Evolutionary conservation across 1,140 invertebrate species (phyloP).

Genomic region (Heliothis virescens): DNA sequence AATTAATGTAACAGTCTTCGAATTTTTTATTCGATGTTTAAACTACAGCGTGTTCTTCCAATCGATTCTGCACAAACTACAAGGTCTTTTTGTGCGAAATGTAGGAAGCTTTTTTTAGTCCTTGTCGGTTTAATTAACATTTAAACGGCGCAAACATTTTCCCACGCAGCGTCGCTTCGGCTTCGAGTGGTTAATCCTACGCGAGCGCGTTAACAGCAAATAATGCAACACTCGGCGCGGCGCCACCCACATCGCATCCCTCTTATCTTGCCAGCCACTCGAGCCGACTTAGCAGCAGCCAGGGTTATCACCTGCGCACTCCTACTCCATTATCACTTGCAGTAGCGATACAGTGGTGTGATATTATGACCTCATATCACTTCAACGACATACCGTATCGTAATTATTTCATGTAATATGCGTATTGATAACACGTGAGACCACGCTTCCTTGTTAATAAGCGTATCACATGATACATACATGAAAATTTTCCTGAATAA

Average conservation of each 20-base stretch:
- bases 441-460: not conserved
- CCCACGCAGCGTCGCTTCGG: constrained; percentile 25
- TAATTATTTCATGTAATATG: too few relatives aligned
- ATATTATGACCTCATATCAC: too few relatives aligned
- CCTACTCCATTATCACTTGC: too few relatives aligned
- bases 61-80: too few relatives aligned
- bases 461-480: not conserved
- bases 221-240: constrained; percentile 38
- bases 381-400: too few relatives aligned
- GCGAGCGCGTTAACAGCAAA: constrained; percentile 50
- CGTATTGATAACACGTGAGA: too few relatives aligned
- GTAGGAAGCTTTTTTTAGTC: not conserved
- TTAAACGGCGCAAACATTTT: constrained; percentile 23
- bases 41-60: too few relatives aligned
- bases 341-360: too few relatives aligned
- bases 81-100: not conserved
- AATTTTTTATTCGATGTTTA: too few relatives aligned
- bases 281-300: constrained; percentile 11
- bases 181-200: constrained; percentile 31
- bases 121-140: not conserved
- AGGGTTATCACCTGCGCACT: constrained; percentile 33
- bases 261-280: constrained; percentile 33
- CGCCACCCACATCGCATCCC: constrained; percentile 53
- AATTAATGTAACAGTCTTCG: too few relatives aligned
- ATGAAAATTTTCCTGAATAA: not conserved